Percentiles rank a stretch among this genome's conserved stretches.
These are phyloP conservation scores for Morpho achilles DNA, from an alignment of 2,888 invertebrate genomes.

Conservation along the genomic window DNA sequence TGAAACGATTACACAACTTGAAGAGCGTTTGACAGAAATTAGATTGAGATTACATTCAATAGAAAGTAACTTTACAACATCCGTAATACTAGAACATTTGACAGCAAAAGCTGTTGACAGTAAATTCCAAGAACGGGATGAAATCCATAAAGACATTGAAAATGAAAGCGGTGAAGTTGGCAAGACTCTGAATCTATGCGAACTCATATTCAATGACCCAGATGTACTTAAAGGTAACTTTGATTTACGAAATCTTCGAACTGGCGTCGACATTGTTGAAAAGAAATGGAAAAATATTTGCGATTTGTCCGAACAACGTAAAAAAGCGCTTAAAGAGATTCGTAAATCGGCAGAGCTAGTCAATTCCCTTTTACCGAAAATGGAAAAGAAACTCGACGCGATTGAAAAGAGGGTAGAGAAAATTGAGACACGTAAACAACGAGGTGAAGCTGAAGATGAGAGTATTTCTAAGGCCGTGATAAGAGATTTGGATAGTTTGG, in stretches of 20 bases:
- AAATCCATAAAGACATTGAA: constrained; percentile 86
- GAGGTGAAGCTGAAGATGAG: constrained; percentile 67
- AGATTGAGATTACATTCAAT: constrained; percentile 85
- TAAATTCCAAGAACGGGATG: constrained; percentile 84
- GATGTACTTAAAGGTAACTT: constrained; percentile 86
- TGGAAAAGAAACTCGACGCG: constrained; percentile 80
- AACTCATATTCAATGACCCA: constrained; percentile 86
- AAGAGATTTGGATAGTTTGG: constrained; percentile 79
- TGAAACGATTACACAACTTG: constrained; percentile 84
- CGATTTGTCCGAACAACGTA: constrained; percentile 83
- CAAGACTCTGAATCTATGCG: constrained; percentile 88
- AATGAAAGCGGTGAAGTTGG: constrained; percentile 87
- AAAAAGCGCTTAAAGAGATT: constrained; percentile 58
- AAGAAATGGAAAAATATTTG: constrained; percentile 90
- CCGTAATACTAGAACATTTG: constrained; percentile 83
- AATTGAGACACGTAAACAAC: constrained; percentile 62
- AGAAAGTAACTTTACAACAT: constrained; percentile 83
- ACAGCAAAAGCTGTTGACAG: constrained; percentile 83
- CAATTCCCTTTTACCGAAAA: constrained; percentile 80
- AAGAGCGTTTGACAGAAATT: constrained; percentile 85
- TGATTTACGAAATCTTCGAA: constrained; percentile 82
- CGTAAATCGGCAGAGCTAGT: constrained; percentile 83
- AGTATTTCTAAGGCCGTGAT: constrained; percentile 80
- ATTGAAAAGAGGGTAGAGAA: constrained; percentile 81
- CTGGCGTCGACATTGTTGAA: constrained; percentile 85